Base-by-base conservation (phyloP, 2,888 invertebrate genomes). In the Epinotia brunnichana region DNA sequence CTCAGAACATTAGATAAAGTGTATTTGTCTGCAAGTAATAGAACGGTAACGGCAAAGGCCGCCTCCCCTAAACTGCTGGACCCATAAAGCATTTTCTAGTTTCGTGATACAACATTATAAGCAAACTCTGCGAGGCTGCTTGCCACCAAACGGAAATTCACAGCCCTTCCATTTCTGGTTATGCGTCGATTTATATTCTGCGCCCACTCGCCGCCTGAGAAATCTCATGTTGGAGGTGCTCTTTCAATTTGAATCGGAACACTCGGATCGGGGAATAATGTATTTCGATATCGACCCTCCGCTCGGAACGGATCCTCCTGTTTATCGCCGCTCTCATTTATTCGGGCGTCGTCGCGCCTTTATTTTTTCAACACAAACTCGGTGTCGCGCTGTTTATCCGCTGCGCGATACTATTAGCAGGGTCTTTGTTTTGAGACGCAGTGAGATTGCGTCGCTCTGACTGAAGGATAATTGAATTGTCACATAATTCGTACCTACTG, bases 171-270 rank as follows among this genome's bases (percentile, higher is more conserved):
- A 90, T 90, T 90, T 89, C 91, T 90, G 89, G 91, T 92, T 93
- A 93, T 93, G 89, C 89, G 91, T 87, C 92, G 91, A 93, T 93
- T 92, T 93, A 93, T 93, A 92, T 93, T 93, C 92, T 89, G 90
- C 88, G 90, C 92, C 91, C 91, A 92, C 91, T 92, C 92, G 90
- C 91, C 90, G 92, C 86, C 92, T 90, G 89, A 92, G 91, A 92
- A 92, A 93, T 93, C 92, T 93, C 91, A 90, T 92, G 93, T 92
- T 90, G 90, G 89, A 91, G 92, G 92, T 92, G 93, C 93, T 93
- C 93, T 93, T 93, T 93, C 93, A 92, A 93, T 93, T 93, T 93
- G 92, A 93, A 93, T 92, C 92, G 92, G 92, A 92, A 92, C 92
- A 91, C 91, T 92, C 90, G 90, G 91, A 91, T 92, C 92, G 92